Evolutionary conservation across 2,797 vertebrate genomes (phyloP).

Genomic region (Melanotaenia trifasciata): DNA sequence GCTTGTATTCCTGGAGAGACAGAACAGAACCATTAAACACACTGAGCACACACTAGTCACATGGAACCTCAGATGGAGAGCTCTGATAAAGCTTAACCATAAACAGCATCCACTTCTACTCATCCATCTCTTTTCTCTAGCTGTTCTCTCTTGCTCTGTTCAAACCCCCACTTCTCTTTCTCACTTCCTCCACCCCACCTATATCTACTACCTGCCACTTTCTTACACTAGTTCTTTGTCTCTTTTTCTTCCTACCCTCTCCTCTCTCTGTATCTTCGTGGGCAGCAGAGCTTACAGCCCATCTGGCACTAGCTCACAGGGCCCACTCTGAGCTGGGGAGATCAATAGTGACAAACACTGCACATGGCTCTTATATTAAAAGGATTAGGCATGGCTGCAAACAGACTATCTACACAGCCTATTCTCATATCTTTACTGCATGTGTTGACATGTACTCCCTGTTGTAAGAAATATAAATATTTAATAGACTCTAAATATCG

Average conservation of each 20-base stretch:
- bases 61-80: slow-evolving; percentile 82
- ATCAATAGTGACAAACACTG: slow-evolving; percentile 83
- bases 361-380: slow-evolving; percentile 81
- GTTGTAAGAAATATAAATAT: slow-evolving; percentile 49
- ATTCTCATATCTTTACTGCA: slow-evolving; percentile 51
- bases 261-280: slow-evolving; percentile 71
- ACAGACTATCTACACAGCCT: slow-evolving; percentile 61
- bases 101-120: slow-evolving; percentile 71
- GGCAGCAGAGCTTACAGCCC: slow-evolving; percentile 80
- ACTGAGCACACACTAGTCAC: slow-evolving; percentile 77
- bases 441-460: slow-evolving; percentile 52
- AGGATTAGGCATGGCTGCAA: slow-evolving; percentile 77
- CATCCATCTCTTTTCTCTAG: slow-evolving; percentile 34
- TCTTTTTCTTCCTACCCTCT: slow-evolving; percentile 62
- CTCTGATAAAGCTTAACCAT: slow-evolving; percentile 81
- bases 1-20: slow-evolving; percentile 69
- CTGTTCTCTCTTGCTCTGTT: slow-evolving; percentile 33
- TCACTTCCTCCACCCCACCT: slow-evolving; percentile 40
- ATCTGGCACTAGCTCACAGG: slow-evolving; percentile 81
- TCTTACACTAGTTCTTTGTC: slow-evolving; percentile 71
- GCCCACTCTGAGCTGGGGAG: slow-evolving; percentile 76
- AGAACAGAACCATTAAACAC: slow-evolving; percentile 66
- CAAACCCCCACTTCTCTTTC: slow-evolving; percentile 38
- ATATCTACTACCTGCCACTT: slow-evolving; percentile 66
- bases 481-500: slow-evolving; percentile 51